phyloP scores from a whole-genome alignment of 2,797 vertebrate species.

The Orientallactaga sibirica region DNA sequence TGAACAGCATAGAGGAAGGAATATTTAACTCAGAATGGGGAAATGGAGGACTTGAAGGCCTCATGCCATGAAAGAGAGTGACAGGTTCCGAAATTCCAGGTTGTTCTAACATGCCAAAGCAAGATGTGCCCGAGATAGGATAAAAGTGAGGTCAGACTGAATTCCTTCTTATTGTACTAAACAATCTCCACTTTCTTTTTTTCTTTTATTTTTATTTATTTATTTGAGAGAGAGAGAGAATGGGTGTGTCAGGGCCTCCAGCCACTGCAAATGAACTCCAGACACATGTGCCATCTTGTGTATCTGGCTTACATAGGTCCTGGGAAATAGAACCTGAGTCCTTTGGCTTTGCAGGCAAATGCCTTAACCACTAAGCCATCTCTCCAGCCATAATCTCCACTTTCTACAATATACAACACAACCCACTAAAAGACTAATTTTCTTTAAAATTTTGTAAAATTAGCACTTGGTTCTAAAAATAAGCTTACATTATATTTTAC shows the following conservation, averaged over 20 bases:
- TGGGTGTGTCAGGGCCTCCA: no score
- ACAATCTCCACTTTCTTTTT: no score
- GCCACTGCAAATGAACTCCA: no score
- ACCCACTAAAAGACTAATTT: not conserved
- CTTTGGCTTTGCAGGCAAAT: no score
- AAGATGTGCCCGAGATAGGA: not conserved
- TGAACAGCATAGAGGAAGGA: not conserved
- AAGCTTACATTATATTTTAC: constrained; percentile 8
- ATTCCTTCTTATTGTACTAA: not conserved
- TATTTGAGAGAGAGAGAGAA: no score
- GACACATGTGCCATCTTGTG: no score
- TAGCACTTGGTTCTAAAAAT: constrained; percentile 14
- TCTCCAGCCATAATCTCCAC: not conserved
- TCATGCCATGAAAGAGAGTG: not conserved
- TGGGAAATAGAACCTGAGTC: no score
- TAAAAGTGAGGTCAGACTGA: not conserved
- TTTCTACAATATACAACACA: not conserved
- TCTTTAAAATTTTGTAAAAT: not conserved
- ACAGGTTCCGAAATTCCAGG: not conserved
- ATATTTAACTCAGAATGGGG: not conserved
- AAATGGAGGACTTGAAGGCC: not conserved
- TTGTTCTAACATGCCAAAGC: not conserved
- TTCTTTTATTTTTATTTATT: no score
- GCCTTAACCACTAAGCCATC: no score
- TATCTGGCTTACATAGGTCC: no score